Evolutionary conservation across 2,888 invertebrate genomes (phyloP).

Genomic region (Microchrysa polita): DNA sequence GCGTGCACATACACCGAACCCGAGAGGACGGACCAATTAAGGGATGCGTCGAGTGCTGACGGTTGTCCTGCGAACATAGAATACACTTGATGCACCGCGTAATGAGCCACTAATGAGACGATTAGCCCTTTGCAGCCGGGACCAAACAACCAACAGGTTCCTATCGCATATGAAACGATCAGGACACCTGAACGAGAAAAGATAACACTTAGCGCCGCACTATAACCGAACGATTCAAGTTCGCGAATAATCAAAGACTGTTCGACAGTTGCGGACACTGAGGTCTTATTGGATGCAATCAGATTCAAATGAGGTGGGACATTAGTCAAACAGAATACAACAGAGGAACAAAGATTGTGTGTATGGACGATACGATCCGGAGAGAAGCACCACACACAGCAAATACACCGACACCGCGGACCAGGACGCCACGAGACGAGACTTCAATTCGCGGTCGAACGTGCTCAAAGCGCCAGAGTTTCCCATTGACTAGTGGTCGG

Average conservation of each 20-base stretch:
- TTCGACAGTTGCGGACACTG: background rate
- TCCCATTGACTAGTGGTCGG: conserved; percentile 65
- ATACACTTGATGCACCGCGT: background rate
- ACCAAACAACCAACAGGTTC: background rate
- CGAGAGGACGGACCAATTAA: conserved; percentile 5
- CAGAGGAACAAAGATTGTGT: too few species aligned
- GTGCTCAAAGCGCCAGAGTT: conserved; percentile 66
- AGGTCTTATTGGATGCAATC: conserved; percentile 39
- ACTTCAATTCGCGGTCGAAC: conserved; percentile 60
- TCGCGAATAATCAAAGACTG: background rate
- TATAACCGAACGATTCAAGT: too few species aligned
- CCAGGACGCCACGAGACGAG: conserved; percentile 19
- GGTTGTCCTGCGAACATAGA: background rate
- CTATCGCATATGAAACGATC: too few species aligned
- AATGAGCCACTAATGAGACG: conserved; percentile 29
- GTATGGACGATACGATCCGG: too few species aligned
- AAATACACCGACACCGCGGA: background rate
- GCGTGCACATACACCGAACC: too few species aligned
- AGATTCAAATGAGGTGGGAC: conserved; percentile 14
- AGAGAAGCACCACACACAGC: conserved; percentile 3
- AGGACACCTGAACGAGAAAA: too few species aligned
- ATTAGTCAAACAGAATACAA: conserved; percentile 13
- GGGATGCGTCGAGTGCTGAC: conserved; percentile 20
- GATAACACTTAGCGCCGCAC: too few species aligned
- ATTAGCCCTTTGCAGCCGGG: conserved; percentile 4